Percentiles rank a stretch among this genome's conserved stretches.
These are phyloP conservation scores for Microplitis deprimator DNA, from an alignment of 2,888 invertebrate genomes.

Conservation along the genomic window DNA sequence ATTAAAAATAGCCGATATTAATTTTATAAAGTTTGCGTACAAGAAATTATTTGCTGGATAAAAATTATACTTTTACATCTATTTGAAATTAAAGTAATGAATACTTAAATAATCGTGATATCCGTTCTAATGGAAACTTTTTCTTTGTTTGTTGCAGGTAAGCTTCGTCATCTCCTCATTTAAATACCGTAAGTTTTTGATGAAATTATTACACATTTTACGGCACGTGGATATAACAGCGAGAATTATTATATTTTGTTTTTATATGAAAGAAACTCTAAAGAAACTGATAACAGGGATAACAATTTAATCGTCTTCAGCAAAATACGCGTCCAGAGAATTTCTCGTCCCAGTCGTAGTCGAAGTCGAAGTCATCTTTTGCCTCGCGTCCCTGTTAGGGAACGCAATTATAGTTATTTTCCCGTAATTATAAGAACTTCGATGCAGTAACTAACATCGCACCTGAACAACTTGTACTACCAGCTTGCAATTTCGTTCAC, in stretches of 20 bases:
- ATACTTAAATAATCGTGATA: too few relatives aligned
- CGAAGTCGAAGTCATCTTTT: not conserved
- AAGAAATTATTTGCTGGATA: too few relatives aligned
- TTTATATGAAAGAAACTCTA: too few relatives aligned
- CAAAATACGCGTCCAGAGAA: not conserved
- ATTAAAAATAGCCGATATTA: not conserved
- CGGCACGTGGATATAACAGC: too few relatives aligned
- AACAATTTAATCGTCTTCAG: not conserved
- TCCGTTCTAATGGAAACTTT: slow-evolving; percentile 8
- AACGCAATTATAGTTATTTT: slow-evolving; percentile 55
- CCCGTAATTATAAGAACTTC: slow-evolving; percentile 61
- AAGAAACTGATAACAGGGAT: not conserved
- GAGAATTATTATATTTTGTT: too few relatives aligned
- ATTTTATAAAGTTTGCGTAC: not conserved
- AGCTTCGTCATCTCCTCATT: slow-evolving; percentile 40
- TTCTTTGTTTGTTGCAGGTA: slow-evolving; percentile 57
- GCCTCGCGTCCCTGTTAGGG: slow-evolving; percentile 24
- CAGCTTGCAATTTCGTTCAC: slow-evolving; percentile 42
- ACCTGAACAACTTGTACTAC: slow-evolving; percentile 29
- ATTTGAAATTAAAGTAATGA: too few relatives aligned
- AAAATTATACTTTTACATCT: too few relatives aligned
- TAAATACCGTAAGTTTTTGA: not conserved
- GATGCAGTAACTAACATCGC: slow-evolving; percentile 37
- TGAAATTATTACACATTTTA: too few relatives aligned
- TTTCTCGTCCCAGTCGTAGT: not conserved